Evolutionary conservation across 2,888 invertebrate genomes (phyloP), one percentile per base, ranked within the genome.

Genomic region (Rhamphomyia laevipes): DNA sequence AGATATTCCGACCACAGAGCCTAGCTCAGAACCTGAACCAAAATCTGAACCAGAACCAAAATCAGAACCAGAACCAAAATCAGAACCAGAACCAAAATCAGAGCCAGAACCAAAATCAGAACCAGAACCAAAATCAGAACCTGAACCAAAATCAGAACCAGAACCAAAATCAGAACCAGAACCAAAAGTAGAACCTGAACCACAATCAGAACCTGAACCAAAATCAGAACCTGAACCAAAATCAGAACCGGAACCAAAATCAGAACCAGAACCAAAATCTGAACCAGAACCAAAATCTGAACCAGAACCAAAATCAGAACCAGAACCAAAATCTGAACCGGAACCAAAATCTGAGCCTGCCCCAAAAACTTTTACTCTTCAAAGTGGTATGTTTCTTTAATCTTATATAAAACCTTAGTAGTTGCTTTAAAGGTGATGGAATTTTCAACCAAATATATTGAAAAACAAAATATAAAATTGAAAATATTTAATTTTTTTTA

Each of bases 201-300:
- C 67, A 4, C 62, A 66, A 52, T 62, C 66, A 1, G 64, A 64
- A 56, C 63, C 66, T 49, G 43, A 66, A 46, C 65, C 70, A 1
- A 63, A 65, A 49, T 64, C 70, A 10, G 58, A 62, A 48, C 65
- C 65, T 0, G 59, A 67, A 38, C 65, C 62, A 35, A 70, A 63
- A 57, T 69, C 62, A 16, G 67, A 61, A 46, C 67, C 66, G 0
- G 61, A 64, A 53, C 66, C 80, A 11, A 73, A 76, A 55, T 71
- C 74, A 0, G 67, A 67, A 43, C 66, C 73, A 0, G 63, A 65
- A 51, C 63, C 73, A 0, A 68, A 71, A 50, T 71, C 76, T 0
- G 73, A 75, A 60, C 71, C 74, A 0, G 67, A 68, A 56, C 70
- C 75, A 0, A 68, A 73, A 60, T 67, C 77, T 0, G 64, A 68